Evolutionary conservation across 2,888 invertebrate species (phyloP), one percentile per base, ranked within the genome.

Genomic region (Neoascia interrupta): DNA sequence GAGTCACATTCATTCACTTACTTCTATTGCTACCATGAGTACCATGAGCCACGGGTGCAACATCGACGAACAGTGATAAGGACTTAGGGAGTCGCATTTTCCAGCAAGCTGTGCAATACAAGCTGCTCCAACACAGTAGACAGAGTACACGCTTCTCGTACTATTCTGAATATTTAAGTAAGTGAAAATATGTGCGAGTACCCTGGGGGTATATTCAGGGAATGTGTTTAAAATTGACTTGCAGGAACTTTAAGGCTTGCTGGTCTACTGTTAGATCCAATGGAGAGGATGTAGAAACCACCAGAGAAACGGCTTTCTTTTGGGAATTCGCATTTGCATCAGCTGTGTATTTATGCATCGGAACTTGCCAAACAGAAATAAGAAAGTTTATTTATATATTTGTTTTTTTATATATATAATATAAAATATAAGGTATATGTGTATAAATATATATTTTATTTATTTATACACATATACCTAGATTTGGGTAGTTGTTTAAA

Each of bases 221-320:
- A 74, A 68, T 74, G 74, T 54, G 60, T 61, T 74, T 74, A 68
- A 74, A 68, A 74, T 68, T 74, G 68, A 74, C 74, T 74, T 54
- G 74, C 54, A 54, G 54, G n/a, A 74, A 68, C 74, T 74, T 74
- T 61, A 54, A 60, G 23, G 45, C 23, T 41, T 6, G 16, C 56
- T 31, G 16, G 6, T 45, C 18, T 3, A 31, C 31, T 21, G 28
- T 5, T n/a, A 8, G 1, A 31, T 11, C 23, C 1, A 28, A 19
- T 34, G 36, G 15, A 15, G 26, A 47, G 64, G 34, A 56, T 45
- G 54, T 37, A 16, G 28, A 34, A 26, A 5, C 56, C 21, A n/a
- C n/a, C n/a, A n/a, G 19, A 36, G 54, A 23, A 39, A 19, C 51
- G 31, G 45, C 21, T 39, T 56, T 19, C 64, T 41, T 61, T 64